phyloP scores from a whole-genome alignment of 2,888 invertebrate genomes.

The Drosophila multiciliata region DNA sequence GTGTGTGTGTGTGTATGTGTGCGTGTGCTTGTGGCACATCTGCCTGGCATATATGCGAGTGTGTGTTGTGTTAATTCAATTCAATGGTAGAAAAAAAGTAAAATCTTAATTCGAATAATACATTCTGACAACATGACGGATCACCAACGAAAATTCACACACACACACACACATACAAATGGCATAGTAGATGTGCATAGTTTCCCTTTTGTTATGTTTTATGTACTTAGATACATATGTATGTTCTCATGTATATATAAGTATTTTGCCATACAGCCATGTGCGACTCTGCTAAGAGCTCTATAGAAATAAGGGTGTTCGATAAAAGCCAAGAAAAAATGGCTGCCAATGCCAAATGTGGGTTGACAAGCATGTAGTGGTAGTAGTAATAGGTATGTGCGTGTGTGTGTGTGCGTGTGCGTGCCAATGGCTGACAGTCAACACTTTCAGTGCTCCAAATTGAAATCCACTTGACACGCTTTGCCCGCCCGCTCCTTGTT shows the following conservation, averaged over 20 bases:
- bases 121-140: slow-evolving; percentile 86
- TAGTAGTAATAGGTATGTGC: slow-evolving; percentile 6
- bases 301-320: slow-evolving; percentile 73
- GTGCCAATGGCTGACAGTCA: slow-evolving; percentile 77
- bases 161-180: slow-evolving; percentile 49
- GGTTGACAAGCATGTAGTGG: slow-evolving; percentile 46
- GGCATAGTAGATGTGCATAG: slow-evolving; percentile 59
- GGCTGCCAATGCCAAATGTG: slow-evolving; percentile 73
- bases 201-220: slow-evolving; percentile 61
- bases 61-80: slow-evolving; percentile 72
- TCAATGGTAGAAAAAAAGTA: slow-evolving; percentile 80
- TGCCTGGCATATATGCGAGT: slow-evolving; percentile 21
- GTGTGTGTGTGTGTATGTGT: slow-evolving; percentile 12
- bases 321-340: slow-evolving; percentile 72
- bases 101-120: slow-evolving; percentile 86
- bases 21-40: slow-evolving; percentile 40
- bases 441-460: slow-evolving; percentile 72
- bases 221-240: slow-evolving; percentile 30
- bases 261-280: slow-evolving; percentile 39
- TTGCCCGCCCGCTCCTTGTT: slow-evolving; percentile 24
- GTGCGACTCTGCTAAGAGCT: slow-evolving; percentile 39
- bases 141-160: slow-evolving; percentile 84
- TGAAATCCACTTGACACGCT: slow-evolving; percentile 74
- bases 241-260: slow-evolving; percentile 26
- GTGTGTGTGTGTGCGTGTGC: slow-evolving; percentile 31